Evolutionary conservation across 2,888 invertebrate genomes (phyloP), one percentile per base, ranked within the genome.

Genomic region (Oligia fasciuncula): DNA sequence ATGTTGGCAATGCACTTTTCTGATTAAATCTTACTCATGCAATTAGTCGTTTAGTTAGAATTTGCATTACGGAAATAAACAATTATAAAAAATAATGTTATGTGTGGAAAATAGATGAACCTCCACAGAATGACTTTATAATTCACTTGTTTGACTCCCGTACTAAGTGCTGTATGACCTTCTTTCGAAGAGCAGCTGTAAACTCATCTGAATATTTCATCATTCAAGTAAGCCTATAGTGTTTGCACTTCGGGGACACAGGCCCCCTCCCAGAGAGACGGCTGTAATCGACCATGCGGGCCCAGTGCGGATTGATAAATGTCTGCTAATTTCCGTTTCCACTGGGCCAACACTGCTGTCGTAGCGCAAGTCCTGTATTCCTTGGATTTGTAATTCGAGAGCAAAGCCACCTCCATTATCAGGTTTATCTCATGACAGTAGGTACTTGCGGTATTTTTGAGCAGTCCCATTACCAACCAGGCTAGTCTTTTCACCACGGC

Each of bases 11-110:
- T 14, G 49, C 51, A 19, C 35, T 43, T 62, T 71, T 62, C 51
- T 54, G 17, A 84, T 67, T 49, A 49, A 63, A 49, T 62, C 40
- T 70, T 71, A 77, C 66, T 63, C 84, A 70, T 65, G 14, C 35
- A 40, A 60, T 60, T 19, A 67, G 5, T 29, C 17, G 71, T 73
- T 40, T 13, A 49, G 13, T 46, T 49, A 49, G 0, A 65, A 57
- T 49, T 29, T 63, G 46, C 1, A 35, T 35, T 17, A 43, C 13
- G 35, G 62, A 35, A 17, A n/a, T 4, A 60, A 60, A n/a, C n/a
- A 63, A 8, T 11, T 4, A 13, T 19, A 35, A 19, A 35, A 63
- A 35, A 17, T 11, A n/a, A 71, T 17, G 13, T 13, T 4, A 51
- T n/a, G 11, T 23, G 9, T 46, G 19, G 14, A 66, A 65, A 78